phyloP scores from a whole-genome alignment of 2,888 invertebrate genomes.

The Mamestra brassicae region DNA sequence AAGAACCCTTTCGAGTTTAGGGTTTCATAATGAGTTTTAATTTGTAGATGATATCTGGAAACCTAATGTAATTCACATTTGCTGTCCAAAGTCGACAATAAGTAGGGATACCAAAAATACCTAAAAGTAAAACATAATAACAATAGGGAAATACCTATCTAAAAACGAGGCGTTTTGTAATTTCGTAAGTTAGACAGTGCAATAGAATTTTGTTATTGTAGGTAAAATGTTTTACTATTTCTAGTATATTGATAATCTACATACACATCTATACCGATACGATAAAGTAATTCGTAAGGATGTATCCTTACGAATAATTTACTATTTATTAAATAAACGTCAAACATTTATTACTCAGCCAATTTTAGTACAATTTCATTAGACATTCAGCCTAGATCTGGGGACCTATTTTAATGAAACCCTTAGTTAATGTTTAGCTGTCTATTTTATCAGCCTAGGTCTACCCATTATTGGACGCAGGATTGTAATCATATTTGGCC shows the following conservation, averaged over 20 bases:
- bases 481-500: conserved; percentile 28
- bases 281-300: neutral
- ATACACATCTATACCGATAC: no score
- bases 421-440: conserved; percentile 26
- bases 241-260: neutral
- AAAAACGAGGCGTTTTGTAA: no score
- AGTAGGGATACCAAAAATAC: no score
- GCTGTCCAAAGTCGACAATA: neutral
- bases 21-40: conserved; percentile 13
- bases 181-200: no score
- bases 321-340: conserved; percentile 1
- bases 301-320: neutral
- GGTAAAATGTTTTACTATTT: no score
- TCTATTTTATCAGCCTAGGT: conserved; percentile 32
- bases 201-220: no score
- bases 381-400: conserved; percentile 12
- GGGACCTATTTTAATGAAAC: conserved; percentile 41
- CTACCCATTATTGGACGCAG: neutral
- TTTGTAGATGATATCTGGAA: conserved; percentile 19
- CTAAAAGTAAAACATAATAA: no score
- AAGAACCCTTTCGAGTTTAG: conserved; percentile 18
- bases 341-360: conserved; percentile 22
- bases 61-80: conserved; percentile 5
- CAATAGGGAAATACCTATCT: no score
- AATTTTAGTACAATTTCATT: conserved; percentile 45